Conservation (phyloP, 2,113 vertebrate species). For the Camarhynchus parvulus region DNA sequence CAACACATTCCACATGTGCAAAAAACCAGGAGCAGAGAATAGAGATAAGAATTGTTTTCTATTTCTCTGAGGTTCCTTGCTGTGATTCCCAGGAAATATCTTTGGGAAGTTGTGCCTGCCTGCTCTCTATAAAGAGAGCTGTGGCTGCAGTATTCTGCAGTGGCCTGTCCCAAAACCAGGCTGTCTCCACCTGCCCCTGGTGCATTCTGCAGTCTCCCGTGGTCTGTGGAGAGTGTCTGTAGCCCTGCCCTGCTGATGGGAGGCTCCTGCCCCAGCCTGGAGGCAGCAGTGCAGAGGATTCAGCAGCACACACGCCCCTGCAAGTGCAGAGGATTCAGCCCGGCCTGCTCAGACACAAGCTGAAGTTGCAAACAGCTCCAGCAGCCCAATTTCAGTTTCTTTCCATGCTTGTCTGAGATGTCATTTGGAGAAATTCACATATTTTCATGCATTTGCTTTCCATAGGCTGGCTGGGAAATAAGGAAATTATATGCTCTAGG, state of each 20-base stretch:
- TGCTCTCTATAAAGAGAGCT: no score
- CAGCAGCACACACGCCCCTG: neutral
- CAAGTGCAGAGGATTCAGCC: neutral
- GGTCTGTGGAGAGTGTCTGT: fast-evolving
- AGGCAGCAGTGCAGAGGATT: neutral
- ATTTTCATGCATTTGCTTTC: neutral
- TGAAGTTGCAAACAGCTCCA: neutral
- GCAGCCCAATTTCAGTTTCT: neutral
- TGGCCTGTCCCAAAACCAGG: fast-evolving
- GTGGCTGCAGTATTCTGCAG: neutral
- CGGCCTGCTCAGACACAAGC: neutral
- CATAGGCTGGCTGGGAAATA: neutral
- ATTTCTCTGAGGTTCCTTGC: no score
- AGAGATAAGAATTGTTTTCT: no score
- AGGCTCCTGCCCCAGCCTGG: neutral
- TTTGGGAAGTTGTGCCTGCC: no score
- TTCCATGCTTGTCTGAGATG: neutral
- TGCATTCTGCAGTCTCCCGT: neutral
- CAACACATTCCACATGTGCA: no score
- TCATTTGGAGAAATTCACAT: neutral
- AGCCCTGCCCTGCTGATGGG: neutral
- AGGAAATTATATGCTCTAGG: neutral
- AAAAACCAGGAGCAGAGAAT: no score
- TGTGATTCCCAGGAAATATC: no score
- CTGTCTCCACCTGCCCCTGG: fast-evolving